phyloP scores from a whole-genome alignment of 1,140 invertebrate species.

The Thaumatotibia leucotreta region DNA sequence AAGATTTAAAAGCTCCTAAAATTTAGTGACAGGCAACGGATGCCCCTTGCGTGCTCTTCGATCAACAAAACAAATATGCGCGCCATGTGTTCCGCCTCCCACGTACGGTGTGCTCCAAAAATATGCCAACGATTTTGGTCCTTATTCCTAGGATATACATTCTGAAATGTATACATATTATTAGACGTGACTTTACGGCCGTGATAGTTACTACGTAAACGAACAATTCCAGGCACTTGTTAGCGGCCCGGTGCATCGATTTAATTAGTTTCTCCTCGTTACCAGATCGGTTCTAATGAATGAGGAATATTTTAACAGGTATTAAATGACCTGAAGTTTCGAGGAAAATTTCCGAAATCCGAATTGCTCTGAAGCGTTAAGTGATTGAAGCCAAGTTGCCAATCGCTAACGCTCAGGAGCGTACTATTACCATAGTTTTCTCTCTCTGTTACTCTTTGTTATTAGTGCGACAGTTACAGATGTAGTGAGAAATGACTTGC shows the following conservation, averaged over 20 bases:
- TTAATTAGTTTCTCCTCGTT: not conserved
- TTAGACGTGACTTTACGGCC: not conserved
- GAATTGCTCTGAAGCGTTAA: too few relatives aligned
- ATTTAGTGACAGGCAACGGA: not conserved
- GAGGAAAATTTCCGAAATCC: not conserved
- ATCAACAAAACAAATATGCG: constrained; percentile 10
- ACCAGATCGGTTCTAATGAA: not conserved
- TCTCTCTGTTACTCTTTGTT: too few relatives aligned
- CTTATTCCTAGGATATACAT: too few relatives aligned
- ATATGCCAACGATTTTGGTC: too few relatives aligned
- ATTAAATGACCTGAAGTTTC: not conserved
- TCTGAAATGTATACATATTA: too few relatives aligned
- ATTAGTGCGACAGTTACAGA: too few relatives aligned
- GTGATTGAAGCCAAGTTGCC: too few relatives aligned
- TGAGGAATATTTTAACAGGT: not conserved
- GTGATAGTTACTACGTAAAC: not conserved
- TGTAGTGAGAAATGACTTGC: too few relatives aligned
- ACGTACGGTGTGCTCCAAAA: too few relatives aligned
- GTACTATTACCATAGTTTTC: too few relatives aligned
- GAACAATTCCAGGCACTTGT: not conserved
- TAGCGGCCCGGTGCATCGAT: not conserved
- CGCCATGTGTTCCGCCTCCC: constrained; percentile 9
- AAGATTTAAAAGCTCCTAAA: not conserved
- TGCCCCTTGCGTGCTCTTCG: not conserved
- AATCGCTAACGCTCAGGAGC: too few relatives aligned